Evolutionary conservation across 2,113 vertebrate species (phyloP), one percentile per base, ranked within the genome.

Genomic region (Otolemur garnettii): DNA sequence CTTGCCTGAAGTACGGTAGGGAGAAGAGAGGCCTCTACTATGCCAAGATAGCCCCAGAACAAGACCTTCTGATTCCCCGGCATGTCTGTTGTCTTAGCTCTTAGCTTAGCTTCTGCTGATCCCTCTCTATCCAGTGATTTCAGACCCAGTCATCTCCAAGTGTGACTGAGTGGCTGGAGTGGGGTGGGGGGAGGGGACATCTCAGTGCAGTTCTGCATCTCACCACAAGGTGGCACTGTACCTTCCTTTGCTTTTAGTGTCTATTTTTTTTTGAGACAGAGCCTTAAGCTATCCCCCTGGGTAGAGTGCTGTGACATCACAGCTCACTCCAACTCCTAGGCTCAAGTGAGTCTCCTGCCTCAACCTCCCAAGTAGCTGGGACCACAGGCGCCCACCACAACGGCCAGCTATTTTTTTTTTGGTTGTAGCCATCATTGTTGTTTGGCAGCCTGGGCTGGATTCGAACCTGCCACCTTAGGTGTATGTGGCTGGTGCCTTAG

Each of bases 221-320:
- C 33, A 86, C 85, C 94, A 68, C 81, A 60, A 83, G 90, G n/a
- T 28, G 93, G 82, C 2, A 33, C 21, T 66, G 13, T 68, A 87
- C 1, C 33, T 28, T 53, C 77, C 85, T 28, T 85, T 33, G 11
- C 45, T 72, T 87, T 71, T 74, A 28, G 12, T 79, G 66, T 95
- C 38, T n/a, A n/a, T n/a, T 38, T 38, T 38, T 38, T 38, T 38
- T 38, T 38, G 38, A 38, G 38, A 38, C 38, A 38, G 38, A 38
- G 38, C 38, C 38, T 38, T 4, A 38, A 38, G 38, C 38, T 38
- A 38, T 38, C 38, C 38, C 38, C 38, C 38, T 38, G 38, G 38
- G 38, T 38, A 38, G 38, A 38, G 38, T 2, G 38, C 38, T 38
- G 3, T 38, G 38, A 38, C 38, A 38, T 38, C 38, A 38, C 38